phyloP scores from a whole-genome alignment of 1,140 invertebrate genomes.

The Bilobella aurantiaca region DNA sequence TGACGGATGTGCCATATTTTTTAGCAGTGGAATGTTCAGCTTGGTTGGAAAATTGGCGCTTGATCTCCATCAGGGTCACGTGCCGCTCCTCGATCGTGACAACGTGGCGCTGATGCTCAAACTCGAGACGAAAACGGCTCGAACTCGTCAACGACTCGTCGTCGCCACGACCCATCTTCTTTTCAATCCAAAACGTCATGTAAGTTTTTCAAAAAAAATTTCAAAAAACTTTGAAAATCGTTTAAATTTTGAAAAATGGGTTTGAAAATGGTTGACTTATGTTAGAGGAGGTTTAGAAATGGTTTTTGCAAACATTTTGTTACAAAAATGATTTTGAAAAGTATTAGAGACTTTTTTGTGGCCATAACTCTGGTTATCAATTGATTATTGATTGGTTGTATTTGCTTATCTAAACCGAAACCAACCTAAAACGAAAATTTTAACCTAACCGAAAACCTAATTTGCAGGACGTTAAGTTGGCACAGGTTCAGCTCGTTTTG shows the following conservation, averaged over 20 bases:
- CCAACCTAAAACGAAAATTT: too few relatives aligned
- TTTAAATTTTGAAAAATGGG: conserved; percentile 1
- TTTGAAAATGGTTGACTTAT: too few relatives aligned
- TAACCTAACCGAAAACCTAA: conserved; percentile 3
- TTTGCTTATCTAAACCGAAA: too few relatives aligned
- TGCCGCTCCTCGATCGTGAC: conserved; percentile 60
- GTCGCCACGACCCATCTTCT: conserved; percentile 89
- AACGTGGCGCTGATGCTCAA: conserved; percentile 70
- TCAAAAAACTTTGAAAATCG: too few relatives aligned
- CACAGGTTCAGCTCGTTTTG: conserved; percentile 66
- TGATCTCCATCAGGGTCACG: conserved; percentile 47
- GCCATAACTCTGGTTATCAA: too few relatives aligned
- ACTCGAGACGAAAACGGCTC: conserved; percentile 31
- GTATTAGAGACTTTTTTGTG: too few relatives aligned
- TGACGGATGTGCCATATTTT: conserved; percentile 80
- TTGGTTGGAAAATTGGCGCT: conserved; percentile 52
- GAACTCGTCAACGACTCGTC: conserved; percentile 46
- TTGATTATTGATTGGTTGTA: too few relatives aligned
- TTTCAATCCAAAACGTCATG: conserved; percentile 69
- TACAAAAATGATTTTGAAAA: too few relatives aligned
- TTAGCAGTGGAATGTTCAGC: conserved; percentile 52
- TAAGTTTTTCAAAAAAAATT: too few relatives aligned
- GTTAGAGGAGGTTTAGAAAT: too few relatives aligned
- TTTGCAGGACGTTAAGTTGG: conserved; percentile 66
- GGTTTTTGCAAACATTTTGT: too few relatives aligned